phyloP scores from a whole-genome alignment of 2,797 vertebrate species.

The Coranthus polyacanthus region DNA sequence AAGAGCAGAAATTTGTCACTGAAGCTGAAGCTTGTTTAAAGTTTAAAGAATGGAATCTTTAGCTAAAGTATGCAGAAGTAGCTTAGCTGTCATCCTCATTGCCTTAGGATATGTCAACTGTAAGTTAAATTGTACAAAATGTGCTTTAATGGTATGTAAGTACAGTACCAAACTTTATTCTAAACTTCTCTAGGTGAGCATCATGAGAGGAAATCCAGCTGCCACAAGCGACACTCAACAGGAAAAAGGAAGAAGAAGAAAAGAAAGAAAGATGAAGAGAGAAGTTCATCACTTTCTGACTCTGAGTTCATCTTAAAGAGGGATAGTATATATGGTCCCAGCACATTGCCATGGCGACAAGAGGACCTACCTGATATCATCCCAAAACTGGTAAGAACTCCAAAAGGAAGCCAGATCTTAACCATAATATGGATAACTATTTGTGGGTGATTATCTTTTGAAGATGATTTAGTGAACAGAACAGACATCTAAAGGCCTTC shows the following conservation, averaged over 20 bases:
- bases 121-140: neutral
- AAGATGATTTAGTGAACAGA: no score
- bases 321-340: slow-evolving; percentile 7
- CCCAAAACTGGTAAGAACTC: slow-evolving; percentile 80
- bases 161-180: no score
- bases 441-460: no score
- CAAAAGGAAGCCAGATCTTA: neutral
- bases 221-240: slow-evolving; percentile 87
- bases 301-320: slow-evolving; percentile 55
- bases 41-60: no score
- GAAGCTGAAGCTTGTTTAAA: no score
- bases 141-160: neutral
- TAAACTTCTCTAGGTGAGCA: slow-evolving; percentile 74
- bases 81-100: no score
- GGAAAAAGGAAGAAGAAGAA: slow-evolving; percentile 90
- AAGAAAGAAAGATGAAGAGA: slow-evolving; percentile 88
- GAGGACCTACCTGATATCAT: slow-evolving; percentile 84
- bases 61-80: no score
- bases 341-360: slow-evolving; percentile 20
- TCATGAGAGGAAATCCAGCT: slow-evolving; percentile 84
- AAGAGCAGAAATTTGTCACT: no score
- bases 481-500: no score
- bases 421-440: no score
- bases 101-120: no score
- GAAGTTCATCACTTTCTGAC: slow-evolving; percentile 78